Evolutionary conservation across 2,888 invertebrate species (phyloP), one percentile per base, ranked within the genome.

Genomic region (Marasmarcha lunaedactyla): DNA sequence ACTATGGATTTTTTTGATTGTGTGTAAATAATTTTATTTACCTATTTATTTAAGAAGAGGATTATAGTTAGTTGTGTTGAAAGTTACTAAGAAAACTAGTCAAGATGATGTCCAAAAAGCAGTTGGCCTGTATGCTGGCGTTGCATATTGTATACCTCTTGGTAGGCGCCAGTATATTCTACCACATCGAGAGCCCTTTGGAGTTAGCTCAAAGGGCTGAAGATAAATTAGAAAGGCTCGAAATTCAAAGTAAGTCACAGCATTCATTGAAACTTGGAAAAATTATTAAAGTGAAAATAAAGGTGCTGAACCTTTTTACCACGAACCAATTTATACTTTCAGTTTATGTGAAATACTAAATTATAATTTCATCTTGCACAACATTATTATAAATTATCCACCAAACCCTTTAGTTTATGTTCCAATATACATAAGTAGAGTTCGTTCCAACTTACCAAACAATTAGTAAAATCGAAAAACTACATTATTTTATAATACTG

Each of bases 141-240:
- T 85, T 92, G 53, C 93, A 92, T 60, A 85, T 92, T 43, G 86
- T 88, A 43, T 93, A 93, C 63, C 74, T 93, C 49, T 76, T 93
- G 54, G 86, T 94, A 43, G 95, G 94, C 7, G 94, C 94, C n/a
- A 89, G 89, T 46, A 90, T 94, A 52, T 95, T 94, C 70, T 92
- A 92, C 74, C 88, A 89, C 59, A 90, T 94, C 52, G 94, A 95
- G 76, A 89, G 90, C 56, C 86, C 86, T 25, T 71, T 90, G 54
- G 94, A 94, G 71, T 69, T 85, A 37, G 74, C 86, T 45, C 81
- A 86, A 47, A 84, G 89, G 37, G 76, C 73, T 38, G 74, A 85
- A 50, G 86, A 88, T 41, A 85, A 85, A 52, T 69, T 83, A 50
- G 88, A 89, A 68, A 85, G 89, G 57, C 84, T 86, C 54, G 86